Evolutionary conservation across 2,797 vertebrate species (phyloP).

Genomic region (Mormyrops attenuatus): DNA sequence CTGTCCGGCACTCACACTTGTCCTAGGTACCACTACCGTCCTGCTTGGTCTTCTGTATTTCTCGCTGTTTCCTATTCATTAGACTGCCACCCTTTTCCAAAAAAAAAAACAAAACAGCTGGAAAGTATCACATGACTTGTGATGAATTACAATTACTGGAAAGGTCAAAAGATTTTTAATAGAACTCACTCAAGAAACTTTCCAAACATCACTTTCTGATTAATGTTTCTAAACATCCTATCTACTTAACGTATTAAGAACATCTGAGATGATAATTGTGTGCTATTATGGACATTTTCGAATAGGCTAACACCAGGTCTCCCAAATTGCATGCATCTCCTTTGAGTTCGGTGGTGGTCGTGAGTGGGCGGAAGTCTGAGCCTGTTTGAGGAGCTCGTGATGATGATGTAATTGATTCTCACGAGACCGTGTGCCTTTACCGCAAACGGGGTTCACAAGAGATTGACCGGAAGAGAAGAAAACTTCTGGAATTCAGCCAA

Average conservation of each 20-base stretch:
- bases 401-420: constrained; percentile 62
- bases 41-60: background rate
- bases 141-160: constrained; percentile 63
- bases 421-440: constrained; percentile 55
- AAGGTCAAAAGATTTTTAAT: constrained; percentile 60
- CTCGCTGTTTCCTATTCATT: background rate
- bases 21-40: background rate
- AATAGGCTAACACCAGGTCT: constrained; percentile 44
- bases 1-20: constrained; percentile 35
- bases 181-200: constrained; percentile 25
- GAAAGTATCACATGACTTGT: constrained; percentile 59
- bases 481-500: constrained; percentile 48
- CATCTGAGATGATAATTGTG: constrained; percentile 45
- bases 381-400: background rate
- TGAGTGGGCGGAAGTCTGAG: constrained; percentile 23
- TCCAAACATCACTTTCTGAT: constrained; percentile 57
- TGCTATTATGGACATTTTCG: constrained; percentile 41
- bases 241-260: constrained; percentile 58
- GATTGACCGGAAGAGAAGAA: constrained; percentile 62
- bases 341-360: constrained; percentile 39
- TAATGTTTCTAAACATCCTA: constrained; percentile 53
- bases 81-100: constrained; percentile 40
- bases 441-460: constrained; percentile 50
- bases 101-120: constrained; percentile 43
- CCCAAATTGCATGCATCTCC: constrained; percentile 24